Evolutionary conservation across 2,797 vertebrate genomes (phyloP).

Genomic region (Cephalopachus bancanus): DNA sequence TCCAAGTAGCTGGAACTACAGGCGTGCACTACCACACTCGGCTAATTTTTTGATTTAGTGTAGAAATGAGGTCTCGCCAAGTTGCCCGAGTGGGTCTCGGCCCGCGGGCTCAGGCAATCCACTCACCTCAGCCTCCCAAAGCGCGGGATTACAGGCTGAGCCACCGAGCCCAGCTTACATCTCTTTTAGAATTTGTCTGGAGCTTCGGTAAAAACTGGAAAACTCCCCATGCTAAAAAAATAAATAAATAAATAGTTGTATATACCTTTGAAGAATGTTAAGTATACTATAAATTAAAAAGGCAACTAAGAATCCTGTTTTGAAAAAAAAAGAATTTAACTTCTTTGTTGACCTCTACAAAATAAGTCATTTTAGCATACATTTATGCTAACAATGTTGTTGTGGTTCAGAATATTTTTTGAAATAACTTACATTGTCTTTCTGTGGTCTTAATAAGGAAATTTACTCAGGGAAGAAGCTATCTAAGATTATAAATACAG

Average conservation of each 20-base stretch:
- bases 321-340: neutral
- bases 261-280: neutral
- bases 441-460: neutral
- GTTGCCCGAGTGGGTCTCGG: too few species aligned
- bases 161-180: neutral
- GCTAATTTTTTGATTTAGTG: too few species aligned
- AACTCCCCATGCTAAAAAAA: neutral
- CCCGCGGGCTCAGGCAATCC: too few species aligned
- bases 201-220: too few species aligned
- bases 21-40: too few species aligned
- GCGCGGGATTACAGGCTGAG: too few species aligned
- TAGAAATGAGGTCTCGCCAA: too few species aligned
- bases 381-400: neutral
- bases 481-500: neutral
- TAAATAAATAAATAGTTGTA: neutral
- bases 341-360: neutral
- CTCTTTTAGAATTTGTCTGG: neutral
- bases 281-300: neutral
- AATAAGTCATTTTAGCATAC: neutral
- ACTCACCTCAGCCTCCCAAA: too few species aligned
- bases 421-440: constrained; percentile 7
- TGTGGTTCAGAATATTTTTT: neutral
- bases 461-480: neutral
- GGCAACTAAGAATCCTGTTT: neutral
- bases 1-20: too few species aligned